Evolutionary conservation across 2,888 invertebrate species (phyloP).

Genomic region (Pristionchus entomophagus): DNA sequence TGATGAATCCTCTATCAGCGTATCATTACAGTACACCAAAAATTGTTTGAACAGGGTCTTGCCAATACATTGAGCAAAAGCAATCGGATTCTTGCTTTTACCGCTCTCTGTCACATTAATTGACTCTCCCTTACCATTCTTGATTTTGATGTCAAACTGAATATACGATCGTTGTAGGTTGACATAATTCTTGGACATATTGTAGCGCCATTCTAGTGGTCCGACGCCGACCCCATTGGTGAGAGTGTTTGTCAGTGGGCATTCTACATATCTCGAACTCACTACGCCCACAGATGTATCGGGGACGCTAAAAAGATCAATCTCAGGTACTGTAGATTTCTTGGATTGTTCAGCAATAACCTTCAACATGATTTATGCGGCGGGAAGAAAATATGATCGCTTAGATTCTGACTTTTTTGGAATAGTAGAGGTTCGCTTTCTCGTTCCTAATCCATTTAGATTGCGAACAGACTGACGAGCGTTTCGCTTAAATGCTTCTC

Average conservation of each 20-base stretch:
- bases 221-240: neutral
- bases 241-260: neutral
- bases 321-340: neutral
- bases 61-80: neutral
- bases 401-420: neutral
- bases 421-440: neutral
- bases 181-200: neutral
- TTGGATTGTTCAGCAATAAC: neutral
- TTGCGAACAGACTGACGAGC: neutral
- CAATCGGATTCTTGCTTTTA: neutral
- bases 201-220: conserved; percentile 26
- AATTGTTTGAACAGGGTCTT: conserved; percentile 24
- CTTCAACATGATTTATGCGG: neutral
- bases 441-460: neutral
- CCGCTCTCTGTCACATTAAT: neutral
- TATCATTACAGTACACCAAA: neutral
- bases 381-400: neutral
- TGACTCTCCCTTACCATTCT: neutral
- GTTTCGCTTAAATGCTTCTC: neutral
- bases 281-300: too few species aligned
- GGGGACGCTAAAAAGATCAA: too few species aligned
- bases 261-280: neutral
- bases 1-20: too few species aligned
- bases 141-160: neutral
- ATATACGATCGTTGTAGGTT: too few species aligned